Evolutionary conservation across 2,888 invertebrate species (phyloP), one percentile per base, ranked within the genome.

Genomic region (Drosophila mercatorum): DNA sequence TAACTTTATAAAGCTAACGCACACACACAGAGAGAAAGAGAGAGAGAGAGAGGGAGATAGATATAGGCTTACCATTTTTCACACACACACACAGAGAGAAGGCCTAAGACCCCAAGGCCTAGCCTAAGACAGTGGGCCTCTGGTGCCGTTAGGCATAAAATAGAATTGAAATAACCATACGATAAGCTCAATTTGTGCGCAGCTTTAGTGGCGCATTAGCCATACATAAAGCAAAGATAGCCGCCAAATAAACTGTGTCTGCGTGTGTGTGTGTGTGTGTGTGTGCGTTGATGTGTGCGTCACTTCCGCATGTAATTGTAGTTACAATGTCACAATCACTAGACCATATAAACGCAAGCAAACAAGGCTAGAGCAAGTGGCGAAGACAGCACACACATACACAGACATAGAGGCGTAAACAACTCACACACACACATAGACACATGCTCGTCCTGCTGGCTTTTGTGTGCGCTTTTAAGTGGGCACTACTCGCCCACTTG

Each of bases 281-380:
- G 63, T 75, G 84, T 88, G 76, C 70, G 85, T 81, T 83, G 83
- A 87, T 88, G 88, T 81, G 76, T 88, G 90, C 89, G 74, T 83
- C 90, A 81, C 90, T 87, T 87, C 86, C 86, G 90, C 84, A 78
- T 87, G 90, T 87, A 90, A 87, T 87, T 87, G 86, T 90, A 88
- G 90, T 87, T 90, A 90, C 86, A 87, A 90, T 90, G 86, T 88
- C 86, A 87, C 90, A 87, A 86, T 86, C 86, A 90, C 81, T 72
- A 90, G 86, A 90, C 90, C 90, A 81, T 88, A 86, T 88, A 83
- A 86, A 86, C 87, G 90, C 81, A 79, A 61, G 72, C 78, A 80
- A 72, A 79, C 76, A 71, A 67, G 69, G 65, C 49, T 46, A 26
- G 64, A 52, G 55, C 28, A 46, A 51, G 72, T 57, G 70, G 55